Conservation (phyloP, 1,140 invertebrate species). For the Pogonognathellus flavescens region DNA sequence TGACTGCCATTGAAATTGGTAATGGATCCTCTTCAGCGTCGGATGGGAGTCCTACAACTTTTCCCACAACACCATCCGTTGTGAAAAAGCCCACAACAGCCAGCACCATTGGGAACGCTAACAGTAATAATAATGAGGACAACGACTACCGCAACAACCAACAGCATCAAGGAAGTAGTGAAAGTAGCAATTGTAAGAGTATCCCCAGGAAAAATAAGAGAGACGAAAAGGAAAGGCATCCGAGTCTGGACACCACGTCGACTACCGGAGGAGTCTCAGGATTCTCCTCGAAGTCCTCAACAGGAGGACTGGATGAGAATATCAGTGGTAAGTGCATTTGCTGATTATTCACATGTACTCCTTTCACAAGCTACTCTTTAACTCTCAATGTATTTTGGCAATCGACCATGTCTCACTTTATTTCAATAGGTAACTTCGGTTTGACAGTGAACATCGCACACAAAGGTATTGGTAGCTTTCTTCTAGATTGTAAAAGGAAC, state of each 20-base stretch:
- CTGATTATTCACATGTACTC: too few species aligned
- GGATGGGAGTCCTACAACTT: background rate
- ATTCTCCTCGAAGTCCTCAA: slow-evolving; percentile 16
- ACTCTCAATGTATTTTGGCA: too few species aligned
- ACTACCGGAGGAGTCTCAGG: slow-evolving; percentile 12
- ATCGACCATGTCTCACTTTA: too few species aligned
- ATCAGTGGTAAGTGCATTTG: background rate
- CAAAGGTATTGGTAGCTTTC: too few species aligned
- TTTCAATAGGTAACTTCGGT: too few species aligned
- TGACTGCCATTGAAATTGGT: slow-evolving; percentile 23
- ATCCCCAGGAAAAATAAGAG: slow-evolving; percentile 32
- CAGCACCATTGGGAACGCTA: background rate
- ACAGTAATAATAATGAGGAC: slow-evolving; percentile 42
- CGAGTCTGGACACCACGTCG: slow-evolving; percentile 21
- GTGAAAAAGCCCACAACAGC: slow-evolving; percentile 16
- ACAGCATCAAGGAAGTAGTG: slow-evolving; percentile 4
- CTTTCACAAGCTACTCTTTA: too few species aligned
- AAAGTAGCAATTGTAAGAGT: slow-evolving; percentile 7
- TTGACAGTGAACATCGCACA: too few species aligned
- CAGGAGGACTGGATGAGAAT: slow-evolving; percentile 19
- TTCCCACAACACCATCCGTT: slow-evolving; percentile 9
- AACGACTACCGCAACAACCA: slow-evolving; percentile 26
- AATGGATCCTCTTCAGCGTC: slow-evolving; percentile 31
- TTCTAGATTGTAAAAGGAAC: too few species aligned
- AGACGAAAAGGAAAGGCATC: slow-evolving; percentile 28